phyloP scores from a whole-genome alignment of 2,888 invertebrate species.

The Athetis lepigone region DNA sequence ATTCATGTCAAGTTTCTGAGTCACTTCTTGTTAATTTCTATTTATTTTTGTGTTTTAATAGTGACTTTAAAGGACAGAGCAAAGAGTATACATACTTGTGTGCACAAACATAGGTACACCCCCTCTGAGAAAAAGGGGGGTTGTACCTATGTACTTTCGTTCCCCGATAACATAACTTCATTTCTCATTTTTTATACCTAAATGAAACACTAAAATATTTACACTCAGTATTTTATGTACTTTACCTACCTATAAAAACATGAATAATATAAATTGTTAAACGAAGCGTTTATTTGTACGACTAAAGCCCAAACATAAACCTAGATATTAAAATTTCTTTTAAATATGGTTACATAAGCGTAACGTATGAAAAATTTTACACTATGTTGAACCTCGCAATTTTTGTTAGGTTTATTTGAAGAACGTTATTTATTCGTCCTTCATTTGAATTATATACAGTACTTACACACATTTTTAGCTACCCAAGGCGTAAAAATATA shows the following conservation, averaged over 20 bases:
- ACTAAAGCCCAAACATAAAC: neutral
- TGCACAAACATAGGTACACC: neutral
- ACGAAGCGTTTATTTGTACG: slow-evolving; percentile 36
- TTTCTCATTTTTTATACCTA: neutral
- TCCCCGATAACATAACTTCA: neutral
- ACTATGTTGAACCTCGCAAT: slow-evolving; percentile 12
- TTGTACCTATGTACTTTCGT: too few species aligned
- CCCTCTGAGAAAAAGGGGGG: too few species aligned
- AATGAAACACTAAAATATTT: slow-evolving; percentile 7
- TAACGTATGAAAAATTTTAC: slow-evolving; percentile 44
- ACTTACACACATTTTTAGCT: slow-evolving; percentile 10
- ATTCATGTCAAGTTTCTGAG: too few species aligned
- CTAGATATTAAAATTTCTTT: slow-evolving; percentile 32
- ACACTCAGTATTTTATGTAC: neutral
- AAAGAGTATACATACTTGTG: neutral
- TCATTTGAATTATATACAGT: slow-evolving; percentile 29
- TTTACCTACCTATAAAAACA: neutral
- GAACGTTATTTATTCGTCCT: slow-evolving; percentile 29
- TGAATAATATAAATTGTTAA: slow-evolving; percentile 16
- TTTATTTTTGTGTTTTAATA: too few species aligned
- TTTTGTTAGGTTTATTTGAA: slow-evolving; percentile 32
- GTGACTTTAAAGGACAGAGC: too few species aligned
- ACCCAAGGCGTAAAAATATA: slow-evolving; percentile 1
- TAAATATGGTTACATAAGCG: slow-evolving; percentile 42
- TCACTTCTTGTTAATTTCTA: too few species aligned